Conservation (phyloP, 2,888 invertebrate genomes). For the Trichogramma evanescens region DNA sequence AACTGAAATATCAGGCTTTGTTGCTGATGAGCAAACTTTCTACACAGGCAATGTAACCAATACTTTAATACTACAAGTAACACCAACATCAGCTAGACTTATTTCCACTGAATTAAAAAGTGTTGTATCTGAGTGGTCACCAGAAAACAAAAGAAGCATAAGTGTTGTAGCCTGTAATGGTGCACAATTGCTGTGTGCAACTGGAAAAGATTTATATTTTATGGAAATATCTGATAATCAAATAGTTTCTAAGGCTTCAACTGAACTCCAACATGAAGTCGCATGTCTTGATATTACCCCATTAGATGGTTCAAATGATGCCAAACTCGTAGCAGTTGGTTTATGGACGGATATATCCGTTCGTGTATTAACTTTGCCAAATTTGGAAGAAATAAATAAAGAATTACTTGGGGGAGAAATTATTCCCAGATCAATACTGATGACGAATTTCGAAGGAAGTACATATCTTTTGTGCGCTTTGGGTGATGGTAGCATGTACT, state of each 20-base stretch:
- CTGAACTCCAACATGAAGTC: conserved; percentile 84
- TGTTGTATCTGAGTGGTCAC: conserved; percentile 67
- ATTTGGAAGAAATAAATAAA: conserved; percentile 71
- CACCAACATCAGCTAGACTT: conserved; percentile 65
- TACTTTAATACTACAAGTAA: conserved; percentile 74
- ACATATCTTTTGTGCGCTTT: conserved; percentile 86
- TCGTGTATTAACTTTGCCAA: conserved; percentile 74
- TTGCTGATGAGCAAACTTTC: conserved; percentile 87
- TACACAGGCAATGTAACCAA: conserved; percentile 85
- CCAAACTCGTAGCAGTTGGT: conserved; percentile 81
- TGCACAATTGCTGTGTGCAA: conserved; percentile 73
- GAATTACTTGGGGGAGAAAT: conserved; percentile 92
- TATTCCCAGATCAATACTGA: conserved; percentile 89
- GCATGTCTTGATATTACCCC: conserved; percentile 94
- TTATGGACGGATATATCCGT: conserved; percentile 97
- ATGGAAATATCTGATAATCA: conserved; percentile 64
- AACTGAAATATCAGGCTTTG: conserved; percentile 86
- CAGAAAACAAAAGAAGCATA: conserved; percentile 65
- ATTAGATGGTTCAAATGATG: conserved; percentile 56
- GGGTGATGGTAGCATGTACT: conserved; percentile 96
- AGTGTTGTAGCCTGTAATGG: conserved; percentile 82
- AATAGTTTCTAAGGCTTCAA: conserved; percentile 58
- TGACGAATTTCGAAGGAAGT: conserved; percentile 88
- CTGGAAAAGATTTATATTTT: conserved; percentile 80
- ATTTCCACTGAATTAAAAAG: conserved; percentile 62